Base-by-base conservation (phyloP, 2,797 vertebrate species). In the Euphonia xanthogaster region DNA sequence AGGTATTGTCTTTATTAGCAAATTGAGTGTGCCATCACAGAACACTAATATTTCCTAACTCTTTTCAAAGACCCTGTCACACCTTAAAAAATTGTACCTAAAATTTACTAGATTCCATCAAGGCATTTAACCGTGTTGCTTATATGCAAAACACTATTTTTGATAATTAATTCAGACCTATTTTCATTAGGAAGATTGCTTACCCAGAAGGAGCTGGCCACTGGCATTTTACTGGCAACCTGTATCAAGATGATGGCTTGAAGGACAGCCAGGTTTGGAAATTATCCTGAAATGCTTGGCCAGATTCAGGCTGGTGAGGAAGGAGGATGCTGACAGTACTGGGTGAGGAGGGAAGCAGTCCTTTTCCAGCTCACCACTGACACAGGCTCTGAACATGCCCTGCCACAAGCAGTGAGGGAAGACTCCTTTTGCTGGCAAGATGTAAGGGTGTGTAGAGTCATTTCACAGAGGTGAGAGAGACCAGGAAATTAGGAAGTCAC, bases 1-100 rank as follows among this genome's bases (percentile, higher is more conserved):
- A 98, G 81, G 95, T 96, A 97, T 98, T 98, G 97, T 98, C 97
- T 98, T 97, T 97, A 97, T 97, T 97, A 98, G 96, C 93, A 98
- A 97, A 97, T 96, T 25, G 24, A 95, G 90, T 87, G 92, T 95
- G 85, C 48, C 33, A 73, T 88, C 31, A 27, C 84, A 88, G 77
- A 84, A 66, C 22, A 45, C 68, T 95, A 92, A 86, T 61, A 48
- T 95, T 96, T 97, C 86, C 88, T 58, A 84, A 80, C 82, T 96
- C 77, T 94, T 84, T 87, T 78, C 68, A 90, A 95, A 93, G 65
- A 92, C 72, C 33, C 76, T 92, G 93, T 91, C 95, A 88, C 33
- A 80, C 25, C 30, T 68, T 89, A 79, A 95, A 96, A 96, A 86
- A 92, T 51, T 81, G 47, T 79, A 14, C 79, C 94, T 90, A 90